These are phyloP conservation scores for Enteromius argenteus DNA, from an alignment of 2,797 vertebrate species.

Conservation along the genomic window DNA sequence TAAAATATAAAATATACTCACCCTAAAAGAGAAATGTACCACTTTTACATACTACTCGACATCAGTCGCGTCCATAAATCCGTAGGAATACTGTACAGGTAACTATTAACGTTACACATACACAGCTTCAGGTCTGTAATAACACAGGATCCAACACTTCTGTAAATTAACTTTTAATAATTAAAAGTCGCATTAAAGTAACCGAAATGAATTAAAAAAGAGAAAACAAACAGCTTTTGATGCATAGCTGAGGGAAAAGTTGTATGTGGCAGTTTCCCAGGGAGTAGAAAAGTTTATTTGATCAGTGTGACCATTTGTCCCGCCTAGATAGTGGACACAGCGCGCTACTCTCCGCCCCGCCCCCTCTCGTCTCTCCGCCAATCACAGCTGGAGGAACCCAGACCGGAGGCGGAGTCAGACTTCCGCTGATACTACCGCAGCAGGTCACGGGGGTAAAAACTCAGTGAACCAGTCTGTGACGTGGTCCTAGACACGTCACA, in stretches of 20 bases:
- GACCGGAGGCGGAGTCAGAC: constrained; percentile 30
- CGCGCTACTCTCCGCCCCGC: constrained; percentile 40
- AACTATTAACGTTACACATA: not conserved
- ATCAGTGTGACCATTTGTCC: constrained; percentile 59
- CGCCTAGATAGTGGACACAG: constrained; percentile 67
- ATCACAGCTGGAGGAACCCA: constrained; percentile 26
- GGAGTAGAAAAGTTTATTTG: constrained; percentile 43
- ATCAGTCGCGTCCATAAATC: not conserved
- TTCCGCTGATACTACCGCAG: not conserved
- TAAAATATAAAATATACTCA: not conserved
- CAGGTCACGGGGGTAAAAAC: not conserved
- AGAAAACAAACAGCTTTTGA: not conserved
- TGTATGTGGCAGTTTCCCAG: constrained; percentile 8
- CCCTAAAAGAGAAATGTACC: constrained; percentile 5
- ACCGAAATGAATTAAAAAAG: not conserved
- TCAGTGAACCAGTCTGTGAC: not conserved
- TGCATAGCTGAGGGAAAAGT: constrained; percentile 13
- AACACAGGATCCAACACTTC: not conserved
- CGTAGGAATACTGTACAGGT: not conserved
- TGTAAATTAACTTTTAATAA: not conserved
- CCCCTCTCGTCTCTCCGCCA: constrained; percentile 48
- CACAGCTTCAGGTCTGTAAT: not conserved
- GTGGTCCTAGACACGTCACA: not conserved
- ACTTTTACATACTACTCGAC: constrained; percentile 6
- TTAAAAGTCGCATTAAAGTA: not conserved